Evolutionary conservation across 2,113 vertebrate species (phyloP), one percentile per base, ranked within the genome.

Genomic region (Reinhardtius hippoglossoides): DNA sequence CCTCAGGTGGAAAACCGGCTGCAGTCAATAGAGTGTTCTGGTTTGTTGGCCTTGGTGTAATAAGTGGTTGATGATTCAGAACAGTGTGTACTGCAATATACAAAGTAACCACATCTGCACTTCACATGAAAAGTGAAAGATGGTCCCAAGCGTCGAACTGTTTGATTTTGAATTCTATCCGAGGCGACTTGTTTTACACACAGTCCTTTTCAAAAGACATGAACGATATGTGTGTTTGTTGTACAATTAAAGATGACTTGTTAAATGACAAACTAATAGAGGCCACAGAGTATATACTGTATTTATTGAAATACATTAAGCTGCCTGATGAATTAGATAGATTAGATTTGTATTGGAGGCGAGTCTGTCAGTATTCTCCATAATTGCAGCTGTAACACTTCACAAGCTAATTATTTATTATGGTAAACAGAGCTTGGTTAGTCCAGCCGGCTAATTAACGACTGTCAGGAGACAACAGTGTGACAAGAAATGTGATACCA

Each of bases 401-500:
- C 42, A 27, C 21, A 3, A 4, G 50, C 50, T 48, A 60, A 42
- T 5, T 46, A 44, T 60, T 64, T 50, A 50, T 18, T 16, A 50
- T 3, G 9, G 50, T n/a, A 9, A 54, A 54, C 18, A 54, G 20
- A 54, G 50, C 50, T 21, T 21, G 31, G 31, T 31, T 31, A 7
- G 31, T 31, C 31, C 5, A 6, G 31, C 27, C 27, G 31, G 20
- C 6, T 54, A 18, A 48, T 48, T 15, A 48, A 48, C 4, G 44
- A 48, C 9, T 54, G 26, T 24, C 56, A 78, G 31, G 73, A 75
- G 67, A 87, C 59, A 77, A 72, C 60, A 70, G 62, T 40, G 69
- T 69, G 70, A 85, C 66, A 69, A 71, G 77, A 71, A 67, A 77
- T 58, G 58, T 20, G 48, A 54, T n/a, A 59, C 62, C 40, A 71